Conservation (phyloP, 2,113 vertebrate genomes). For the Stigmatopora nigra region DNA sequence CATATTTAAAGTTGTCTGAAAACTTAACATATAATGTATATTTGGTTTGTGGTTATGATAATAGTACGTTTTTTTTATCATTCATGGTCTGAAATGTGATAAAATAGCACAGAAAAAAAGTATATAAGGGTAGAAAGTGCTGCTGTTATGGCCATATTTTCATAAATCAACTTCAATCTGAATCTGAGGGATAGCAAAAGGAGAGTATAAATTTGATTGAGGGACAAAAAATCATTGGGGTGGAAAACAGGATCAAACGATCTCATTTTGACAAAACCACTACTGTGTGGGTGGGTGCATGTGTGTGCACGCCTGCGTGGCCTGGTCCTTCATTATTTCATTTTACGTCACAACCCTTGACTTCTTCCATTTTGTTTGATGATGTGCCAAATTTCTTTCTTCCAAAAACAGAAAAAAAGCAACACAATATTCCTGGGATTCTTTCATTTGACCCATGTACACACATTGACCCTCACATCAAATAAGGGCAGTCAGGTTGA, state of each 20-base stretch:
- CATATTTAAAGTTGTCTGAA: no score
- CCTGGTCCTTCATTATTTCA: not conserved
- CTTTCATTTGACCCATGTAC: conserved; percentile 8
- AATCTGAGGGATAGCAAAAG: conserved; percentile 19
- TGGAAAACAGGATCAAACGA: conserved; percentile 44
- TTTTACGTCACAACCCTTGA: not conserved
- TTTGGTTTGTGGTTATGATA: no score
- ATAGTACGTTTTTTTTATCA: not conserved
- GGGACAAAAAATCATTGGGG: conserved; percentile 22
- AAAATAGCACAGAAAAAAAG: not conserved
- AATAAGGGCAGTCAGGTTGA: conserved; percentile 37
- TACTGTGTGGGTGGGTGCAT: not conserved
- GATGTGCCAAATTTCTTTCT: conserved; percentile 3
- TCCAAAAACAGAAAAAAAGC: conserved; percentile 13
- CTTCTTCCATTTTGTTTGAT: not conserved
- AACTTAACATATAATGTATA: no score
- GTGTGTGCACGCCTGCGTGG: not conserved
- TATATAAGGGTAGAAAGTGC: not conserved
- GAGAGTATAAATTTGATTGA: conserved; percentile 18
- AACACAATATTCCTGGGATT: conserved; percentile 7
- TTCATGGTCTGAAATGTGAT: not conserved
- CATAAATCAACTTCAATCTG: conserved; percentile 24
- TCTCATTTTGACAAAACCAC: conserved; percentile 33
- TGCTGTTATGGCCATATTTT: not conserved
- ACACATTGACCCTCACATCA: conserved; percentile 25